Conservation (phyloP, 2,797 vertebrate genomes). For the Hippopotamyrus pictus region DNA sequence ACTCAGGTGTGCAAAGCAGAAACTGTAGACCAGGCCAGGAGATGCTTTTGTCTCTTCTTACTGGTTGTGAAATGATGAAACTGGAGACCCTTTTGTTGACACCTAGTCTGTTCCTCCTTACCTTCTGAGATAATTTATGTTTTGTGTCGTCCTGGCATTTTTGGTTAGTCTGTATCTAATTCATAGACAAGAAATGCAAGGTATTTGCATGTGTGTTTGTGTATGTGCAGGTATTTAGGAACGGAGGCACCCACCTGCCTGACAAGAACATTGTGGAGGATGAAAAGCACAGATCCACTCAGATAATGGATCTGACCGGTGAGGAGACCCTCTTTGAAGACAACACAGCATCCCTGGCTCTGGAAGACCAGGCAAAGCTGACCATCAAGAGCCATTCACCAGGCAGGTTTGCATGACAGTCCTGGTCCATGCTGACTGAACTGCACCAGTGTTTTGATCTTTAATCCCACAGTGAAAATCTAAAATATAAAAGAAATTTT, state of each 20-base stretch:
- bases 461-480: neutral
- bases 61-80: neutral
- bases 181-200: neutral
- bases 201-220: neutral
- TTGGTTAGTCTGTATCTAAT: neutral
- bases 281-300: constrained; percentile 22
- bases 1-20: constrained; percentile 44
- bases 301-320: constrained; percentile 27
- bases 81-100: neutral
- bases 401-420: constrained; percentile 13
- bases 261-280: constrained; percentile 42
- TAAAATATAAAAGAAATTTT: neutral
- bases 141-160: neutral
- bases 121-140: neutral
- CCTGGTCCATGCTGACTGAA: neutral
- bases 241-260: constrained; percentile 16
- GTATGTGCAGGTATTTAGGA: constrained; percentile 47
- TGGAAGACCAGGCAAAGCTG: neutral
- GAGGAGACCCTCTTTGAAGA: constrained; percentile 30
- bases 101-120: neutral
- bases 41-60: neutral
- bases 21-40: neutral
- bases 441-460: neutral
- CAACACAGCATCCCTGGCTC: constrained; percentile 7
- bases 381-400: neutral